Conservation (phyloP, 2,113 vertebrate genomes). For the Thamnophis sirtalis region DNA sequence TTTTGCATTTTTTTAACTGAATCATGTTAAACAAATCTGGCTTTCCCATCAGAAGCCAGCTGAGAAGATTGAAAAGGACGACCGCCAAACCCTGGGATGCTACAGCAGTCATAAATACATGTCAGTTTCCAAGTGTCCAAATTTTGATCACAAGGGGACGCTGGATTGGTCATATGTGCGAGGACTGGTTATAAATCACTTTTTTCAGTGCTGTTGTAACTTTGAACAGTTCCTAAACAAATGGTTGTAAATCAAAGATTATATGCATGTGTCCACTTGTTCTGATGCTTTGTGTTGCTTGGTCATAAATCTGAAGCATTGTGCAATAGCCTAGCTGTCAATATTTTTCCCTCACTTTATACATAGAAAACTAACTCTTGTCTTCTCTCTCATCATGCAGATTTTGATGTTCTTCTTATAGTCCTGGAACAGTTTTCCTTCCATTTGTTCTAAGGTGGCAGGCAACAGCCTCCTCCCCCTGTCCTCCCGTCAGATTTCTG, state of each 20-base stretch:
- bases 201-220: background rate
- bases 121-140: background rate
- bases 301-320: background rate
- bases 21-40: background rate
- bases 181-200: background rate
- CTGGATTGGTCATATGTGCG: background rate
- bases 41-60: background rate
- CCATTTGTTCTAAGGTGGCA: background rate
- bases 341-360: background rate
- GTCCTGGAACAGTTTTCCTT: slow-evolving; percentile 35
- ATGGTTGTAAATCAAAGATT: background rate
- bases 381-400: background rate
- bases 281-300: background rate
- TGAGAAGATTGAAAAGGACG: background rate
- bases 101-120: background rate
- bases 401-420: slow-evolving; percentile 6
- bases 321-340: background rate
- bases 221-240: background rate
- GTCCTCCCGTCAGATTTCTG: slow-evolving; percentile 20
- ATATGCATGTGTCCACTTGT: background rate
- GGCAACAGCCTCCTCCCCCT: slow-evolving; percentile 27
- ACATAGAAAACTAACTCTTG: background rate
- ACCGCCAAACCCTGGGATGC: background rate
- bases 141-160: background rate
- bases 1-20: background rate